Conservation (phyloP, 1,140 invertebrate genomes). For the Colletes latitarsis region DNA sequence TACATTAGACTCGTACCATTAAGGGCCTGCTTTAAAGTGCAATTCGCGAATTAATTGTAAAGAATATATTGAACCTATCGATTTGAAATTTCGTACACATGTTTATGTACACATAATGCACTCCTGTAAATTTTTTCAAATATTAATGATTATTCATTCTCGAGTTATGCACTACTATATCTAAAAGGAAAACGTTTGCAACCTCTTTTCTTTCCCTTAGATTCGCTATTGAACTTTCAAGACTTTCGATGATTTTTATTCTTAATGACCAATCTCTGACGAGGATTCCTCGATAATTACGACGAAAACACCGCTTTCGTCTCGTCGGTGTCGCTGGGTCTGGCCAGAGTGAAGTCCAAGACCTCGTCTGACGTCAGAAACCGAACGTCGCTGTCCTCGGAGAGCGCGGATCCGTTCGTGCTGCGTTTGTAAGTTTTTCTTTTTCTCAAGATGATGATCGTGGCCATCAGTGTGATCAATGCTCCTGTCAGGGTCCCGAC, state of each 20-base stretch:
- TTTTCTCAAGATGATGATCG: slow-evolving; percentile 66
- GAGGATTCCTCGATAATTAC: background rate
- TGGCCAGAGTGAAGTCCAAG: slow-evolving; percentile 81
- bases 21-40: too few relatives aligned
- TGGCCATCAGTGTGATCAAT: slow-evolving; percentile 59
- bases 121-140: too few relatives aligned
- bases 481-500: slow-evolving; percentile 67
- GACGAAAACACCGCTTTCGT: slow-evolving; percentile 4
- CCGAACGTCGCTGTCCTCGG: slow-evolving; percentile 82
- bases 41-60: too few relatives aligned
- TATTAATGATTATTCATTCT: too few relatives aligned
- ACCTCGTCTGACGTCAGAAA: slow-evolving; percentile 82
- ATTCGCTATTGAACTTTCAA: background rate
- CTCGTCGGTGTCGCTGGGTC: slow-evolving; percentile 72
- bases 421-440: slow-evolving; percentile 73
- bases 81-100: too few relatives aligned
- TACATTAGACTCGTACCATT: too few relatives aligned
- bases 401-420: slow-evolving; percentile 71
- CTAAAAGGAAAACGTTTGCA: background rate
- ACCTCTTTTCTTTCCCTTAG: too few relatives aligned
- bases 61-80: too few relatives aligned
- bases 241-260: background rate
- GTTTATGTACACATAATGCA: too few relatives aligned
- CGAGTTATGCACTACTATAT: background rate
- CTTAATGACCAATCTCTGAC: background rate